These are phyloP conservation scores for Pomacea canaliculata DNA, from an alignment of 2,888 invertebrate species.

Conservation along the genomic window DNA sequence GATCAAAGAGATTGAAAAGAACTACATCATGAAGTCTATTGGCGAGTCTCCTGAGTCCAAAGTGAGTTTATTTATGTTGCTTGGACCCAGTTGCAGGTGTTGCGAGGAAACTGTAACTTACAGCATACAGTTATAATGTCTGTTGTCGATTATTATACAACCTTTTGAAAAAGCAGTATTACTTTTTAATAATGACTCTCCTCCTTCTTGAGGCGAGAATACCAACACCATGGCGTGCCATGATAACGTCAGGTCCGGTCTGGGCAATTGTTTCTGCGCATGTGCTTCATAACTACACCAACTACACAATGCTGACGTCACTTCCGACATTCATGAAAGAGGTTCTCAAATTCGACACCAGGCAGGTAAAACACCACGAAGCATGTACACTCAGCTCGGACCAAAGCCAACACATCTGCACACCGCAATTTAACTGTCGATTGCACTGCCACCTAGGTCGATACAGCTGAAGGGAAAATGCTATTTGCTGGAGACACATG, in stretches of 20 bases:
- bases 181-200: no score
- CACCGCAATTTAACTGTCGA: no score
- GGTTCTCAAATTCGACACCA: conserved; percentile 58
- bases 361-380: conserved; percentile 35
- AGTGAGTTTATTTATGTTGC: conserved; percentile 4
- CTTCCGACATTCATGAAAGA: conserved; percentile 63
- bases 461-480: no score
- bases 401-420: no score
- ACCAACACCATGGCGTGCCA: conserved; percentile 67
- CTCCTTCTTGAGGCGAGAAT: conserved; percentile 3
- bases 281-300: conserved; percentile 71
- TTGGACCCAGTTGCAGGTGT: neutral
- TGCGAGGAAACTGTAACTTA: no score
- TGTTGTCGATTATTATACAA: no score
- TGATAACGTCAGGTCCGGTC: conserved; percentile 70
- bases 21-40: conserved; percentile 43
- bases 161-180: no score
- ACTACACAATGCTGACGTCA: conserved; percentile 57
- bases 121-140: no score
- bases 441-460: no score
- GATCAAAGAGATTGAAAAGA: conserved; percentile 43
- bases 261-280: conserved; percentile 72
- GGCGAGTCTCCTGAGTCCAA: conserved; percentile 41
- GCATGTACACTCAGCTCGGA: neutral
- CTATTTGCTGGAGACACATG: no score